A percentile compares a stretch with the other conserved stretches of the same genome.
phyloP scores from a whole-genome alignment of 1,140 invertebrate genomes.

The Macrotrachela quadricornifera region DNA sequence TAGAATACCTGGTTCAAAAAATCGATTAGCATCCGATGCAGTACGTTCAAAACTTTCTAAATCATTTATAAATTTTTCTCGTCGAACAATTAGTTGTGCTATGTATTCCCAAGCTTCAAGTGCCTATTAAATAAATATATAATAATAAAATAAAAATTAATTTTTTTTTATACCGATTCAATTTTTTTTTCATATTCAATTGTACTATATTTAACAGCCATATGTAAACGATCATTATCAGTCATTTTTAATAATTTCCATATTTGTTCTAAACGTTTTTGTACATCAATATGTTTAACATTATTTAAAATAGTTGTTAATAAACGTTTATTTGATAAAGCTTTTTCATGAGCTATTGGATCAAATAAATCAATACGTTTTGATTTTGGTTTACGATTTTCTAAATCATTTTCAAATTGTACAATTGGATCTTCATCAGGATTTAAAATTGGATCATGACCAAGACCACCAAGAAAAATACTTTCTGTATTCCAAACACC shows the following conservation, averaged over 20 bases:
- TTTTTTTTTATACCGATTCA: constrained; percentile 7
- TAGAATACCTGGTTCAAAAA: constrained; percentile 22
- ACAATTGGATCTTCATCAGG: constrained; percentile 1
- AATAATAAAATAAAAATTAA: not conserved
- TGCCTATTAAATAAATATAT: constrained; percentile 13
- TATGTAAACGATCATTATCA: constrained; percentile 23
- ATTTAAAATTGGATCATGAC: constrained; percentile 20
- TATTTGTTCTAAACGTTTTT: constrained; percentile 25
- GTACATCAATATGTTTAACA: constrained; percentile 2
- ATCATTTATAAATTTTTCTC: constrained; percentile 20
- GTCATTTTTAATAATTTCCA: constrained; percentile 25
- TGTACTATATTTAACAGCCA: constrained; percentile 31
- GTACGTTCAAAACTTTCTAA: constrained; percentile 28
- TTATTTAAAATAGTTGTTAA: no score
- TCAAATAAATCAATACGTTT: no score
- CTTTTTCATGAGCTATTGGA: no score
- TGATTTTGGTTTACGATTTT: not conserved
- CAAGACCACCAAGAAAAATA: constrained; percentile 27
- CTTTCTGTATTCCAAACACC: constrained; percentile 29
- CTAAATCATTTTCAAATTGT: not conserved
- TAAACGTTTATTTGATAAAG: no score
- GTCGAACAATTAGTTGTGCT: constrained; percentile 17
- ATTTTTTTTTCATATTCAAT: constrained; percentile 19
- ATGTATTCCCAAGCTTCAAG: constrained; percentile 24
- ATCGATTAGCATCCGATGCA: constrained; percentile 29